Evolutionary conservation across 2,113 vertebrate species (phyloP), one percentile per base, ranked within the genome.

Genomic region (Lethenteron camtschaticum): DNA sequence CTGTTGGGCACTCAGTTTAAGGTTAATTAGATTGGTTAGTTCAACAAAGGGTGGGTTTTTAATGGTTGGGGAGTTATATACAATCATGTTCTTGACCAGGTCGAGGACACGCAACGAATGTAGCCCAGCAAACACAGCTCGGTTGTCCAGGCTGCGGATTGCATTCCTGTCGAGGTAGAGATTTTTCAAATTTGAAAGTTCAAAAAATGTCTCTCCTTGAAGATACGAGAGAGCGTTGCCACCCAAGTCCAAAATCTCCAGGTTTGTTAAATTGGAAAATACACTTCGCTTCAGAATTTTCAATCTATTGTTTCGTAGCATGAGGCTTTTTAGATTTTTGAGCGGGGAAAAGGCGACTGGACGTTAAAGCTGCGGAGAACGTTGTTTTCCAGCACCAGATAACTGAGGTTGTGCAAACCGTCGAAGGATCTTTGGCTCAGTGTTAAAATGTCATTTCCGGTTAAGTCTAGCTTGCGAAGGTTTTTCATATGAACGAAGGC

Each of bases 51-150:
- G 68, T 1, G 68, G 69, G 9, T 11, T 20, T 12, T 20, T 12
- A 14, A n/a, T 4, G 12, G 10, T 3, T 4, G 11, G 8, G 2
- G 10, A n/a, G 13, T 10, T 4, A 12, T 71, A 71, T 11, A 55
- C 12, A 58, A 74, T 55, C 10, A 71, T 71, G 56, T 74, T 74
- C 13, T 72, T 71, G 56, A 55, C 70, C 68, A 74, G 56, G 7
- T 74, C 70, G 56, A 74, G 57, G n/a, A 72, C 57, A n/a, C 56
- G 24, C 18, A 74, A 20, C n/a, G 12, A 69, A n/a, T 59, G 2
- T 12, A 74, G 58, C 16, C 69, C 68, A 4, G 55, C 9, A 71
- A 74, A 71, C 68, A 71, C 71, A 10, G 10, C 16, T 8, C 2
- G 13, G 9, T 8, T 71, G 58, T 70, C 71, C 12, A 73, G 66